A percentile compares a stretch with the other conserved stretches of the same genome.
These are phyloP conservation scores for Gobio occitaniae DNA, from an alignment of 2,797 vertebrate species.

Conservation along the genomic window DNA sequence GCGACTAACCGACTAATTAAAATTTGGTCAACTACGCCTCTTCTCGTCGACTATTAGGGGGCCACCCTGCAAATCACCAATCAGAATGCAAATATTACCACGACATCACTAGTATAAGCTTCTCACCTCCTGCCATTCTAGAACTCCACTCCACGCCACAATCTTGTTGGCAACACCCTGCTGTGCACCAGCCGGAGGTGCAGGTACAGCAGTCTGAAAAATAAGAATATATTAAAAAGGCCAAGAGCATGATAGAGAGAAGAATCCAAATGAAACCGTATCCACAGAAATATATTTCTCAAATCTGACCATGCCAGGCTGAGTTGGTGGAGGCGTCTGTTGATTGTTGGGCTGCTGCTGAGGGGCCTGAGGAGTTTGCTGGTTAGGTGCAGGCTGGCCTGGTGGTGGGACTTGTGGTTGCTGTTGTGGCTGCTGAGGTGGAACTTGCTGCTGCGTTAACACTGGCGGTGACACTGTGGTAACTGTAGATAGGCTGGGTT, in stretches of 20 bases:
- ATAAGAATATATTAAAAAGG: conserved; percentile 12
- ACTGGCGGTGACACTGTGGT: conserved; percentile 78
- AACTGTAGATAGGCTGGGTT: conserved; percentile 83
- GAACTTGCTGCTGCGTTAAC: conserved; percentile 70
- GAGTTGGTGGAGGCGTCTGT: conserved; percentile 65
- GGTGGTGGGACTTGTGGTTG: conserved; percentile 72
- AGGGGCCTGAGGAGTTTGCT: conserved; percentile 66
- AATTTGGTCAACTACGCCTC: neutral
- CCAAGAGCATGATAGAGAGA: neutral
- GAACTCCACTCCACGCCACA: conserved; percentile 90
- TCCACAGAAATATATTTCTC: conserved; percentile 1
- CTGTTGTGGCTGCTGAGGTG: conserved; percentile 66
- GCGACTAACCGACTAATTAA: neutral
- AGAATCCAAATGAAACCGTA: neutral
- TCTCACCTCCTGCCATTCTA: conserved; percentile 96
- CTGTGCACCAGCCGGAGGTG: conserved; percentile 61
- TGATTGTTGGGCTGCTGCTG: conserved; percentile 76
- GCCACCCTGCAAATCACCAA: neutral
- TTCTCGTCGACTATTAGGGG: neutral
- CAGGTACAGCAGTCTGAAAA: conserved; percentile 69
- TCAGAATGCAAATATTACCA: neutral
- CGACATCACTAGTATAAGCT: neutral
- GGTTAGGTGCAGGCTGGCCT: conserved; percentile 72
- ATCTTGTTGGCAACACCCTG: conserved; percentile 88
- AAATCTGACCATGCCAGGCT: conserved; percentile 78